Evolutionary conservation across 2,888 invertebrate species (phyloP), one percentile per base, ranked within the genome.

Genomic region (Cistogaster globosa): DNA sequence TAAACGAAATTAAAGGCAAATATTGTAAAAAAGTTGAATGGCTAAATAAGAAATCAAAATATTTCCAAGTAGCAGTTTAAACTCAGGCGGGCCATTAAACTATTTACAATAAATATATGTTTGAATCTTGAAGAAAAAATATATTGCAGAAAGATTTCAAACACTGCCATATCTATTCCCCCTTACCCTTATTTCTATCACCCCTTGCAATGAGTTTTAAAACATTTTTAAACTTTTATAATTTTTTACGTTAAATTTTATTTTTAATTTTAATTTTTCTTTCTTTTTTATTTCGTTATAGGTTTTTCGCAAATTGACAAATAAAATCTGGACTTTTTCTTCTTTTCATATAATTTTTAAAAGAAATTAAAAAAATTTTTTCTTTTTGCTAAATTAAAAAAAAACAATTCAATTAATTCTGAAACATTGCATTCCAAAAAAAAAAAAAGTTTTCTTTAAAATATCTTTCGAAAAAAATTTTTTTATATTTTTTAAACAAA

Each of bases 231-330:
- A 26, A 32, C 22, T 60, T 45, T 79, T 71, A 38, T 80, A 26
- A 72, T 67, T 72, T 80, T 58, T 45, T 36, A 7, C 0, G 65
- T 80, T 75, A 45, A 22, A 62, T 74, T 68, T 55, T 82, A 75
- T 32, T 55, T 75, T 67, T 60, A 65, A 57, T 71, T 80, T 72
- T 74, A 60, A 68, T 36, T 57, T 82, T 82, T 32, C 74, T 22
- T 75, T 71, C 55, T 63, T 63, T 84, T 86, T 71, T 82, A 80
- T 87, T 87, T 87, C 88, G 65, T 88, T 88, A 65, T 88, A 88
- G 88, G 88, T 87, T 86, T 87, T 87, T 88, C 87, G 88, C 86
- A 86, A 87, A 87, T 86, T 87, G 86, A 87, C 87, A 75, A 42
- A 77, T 26, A 79, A 86, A 86, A 67, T 84, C 72, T 69, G 81